Conservation (phyloP, 2,113 vertebrate species). For the Dipodomys stephensi region DNA sequence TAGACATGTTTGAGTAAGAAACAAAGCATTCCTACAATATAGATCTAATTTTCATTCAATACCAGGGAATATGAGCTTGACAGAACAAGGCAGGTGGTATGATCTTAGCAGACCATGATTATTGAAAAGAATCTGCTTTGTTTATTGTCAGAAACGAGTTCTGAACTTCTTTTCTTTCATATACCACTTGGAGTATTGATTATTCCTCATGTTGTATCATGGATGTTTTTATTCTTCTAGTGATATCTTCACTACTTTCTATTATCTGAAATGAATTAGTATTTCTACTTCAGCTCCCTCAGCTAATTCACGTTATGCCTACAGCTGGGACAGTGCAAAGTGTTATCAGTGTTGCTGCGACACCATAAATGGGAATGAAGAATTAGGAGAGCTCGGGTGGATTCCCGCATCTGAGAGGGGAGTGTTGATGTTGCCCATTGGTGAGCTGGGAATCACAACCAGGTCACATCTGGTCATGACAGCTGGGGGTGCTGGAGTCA, state of each 20-base stretch:
- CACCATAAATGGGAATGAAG: not conserved
- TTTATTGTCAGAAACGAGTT: not conserved
- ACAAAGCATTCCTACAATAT: not conserved
- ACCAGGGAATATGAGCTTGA: rapidly evolving
- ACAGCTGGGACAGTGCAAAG: too few relatives aligned
- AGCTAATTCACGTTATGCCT: too few relatives aligned
- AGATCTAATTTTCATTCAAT: not conserved
- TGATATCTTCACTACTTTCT: not conserved
- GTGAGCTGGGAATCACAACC: not conserved
- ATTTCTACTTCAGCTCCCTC: not conserved
- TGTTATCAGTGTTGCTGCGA: not conserved
- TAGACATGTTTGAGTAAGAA: not conserved
- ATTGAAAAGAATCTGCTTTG: not conserved
- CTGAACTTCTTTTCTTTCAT: not conserved
- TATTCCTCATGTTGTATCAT: not conserved
- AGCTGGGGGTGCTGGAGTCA: not conserved
- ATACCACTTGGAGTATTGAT: not conserved
- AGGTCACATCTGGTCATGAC: not conserved
- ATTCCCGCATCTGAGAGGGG: too few relatives aligned
- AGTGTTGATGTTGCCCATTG: too few relatives aligned
- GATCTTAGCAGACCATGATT: not conserved
- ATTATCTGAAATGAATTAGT: not conserved
- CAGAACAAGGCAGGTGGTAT: not conserved
- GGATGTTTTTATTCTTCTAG: not conserved
- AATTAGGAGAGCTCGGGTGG: too few relatives aligned